Base-by-base conservation (phyloP, 1,140 invertebrate species). In the Branchinecta lynchi region DNA sequence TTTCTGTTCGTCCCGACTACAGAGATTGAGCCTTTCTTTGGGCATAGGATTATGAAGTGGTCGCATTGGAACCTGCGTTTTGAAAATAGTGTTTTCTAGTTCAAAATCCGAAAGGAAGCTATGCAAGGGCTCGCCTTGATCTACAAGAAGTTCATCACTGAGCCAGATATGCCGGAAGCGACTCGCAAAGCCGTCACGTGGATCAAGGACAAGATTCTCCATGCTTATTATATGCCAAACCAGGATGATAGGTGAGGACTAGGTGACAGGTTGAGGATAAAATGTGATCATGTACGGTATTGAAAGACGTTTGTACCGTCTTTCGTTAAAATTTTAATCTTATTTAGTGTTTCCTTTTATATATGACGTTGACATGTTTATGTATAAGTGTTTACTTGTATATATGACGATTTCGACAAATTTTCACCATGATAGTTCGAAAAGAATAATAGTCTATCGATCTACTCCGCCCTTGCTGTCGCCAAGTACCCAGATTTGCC, bases 121-220 rank as follows among this genome's bases (percentile, higher is more conserved):
- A 89, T 97, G 85, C 82, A 89, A 17, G 93, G 94, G 0, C 77
- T 98, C 21, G 93, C 93, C 0, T 87, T 93, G 80, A 92, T 98
- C 67, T 98, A 97, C 76, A 92, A 92, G 74, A 92, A 92, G 74
- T 89, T 91, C 77, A 80, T 93, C 65, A 91, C 87, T 72, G 89
- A 89, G 76, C 84, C 88, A 7, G 86, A 90, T 72, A 84, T 92
- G 7, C 89, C 89, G 7, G 84, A 89, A 65, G 88, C 89, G 0
- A 92, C 92, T 0, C 89, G 91, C 71, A 88, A 91, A 75, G 90
- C 92, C 2, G 87, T 96, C 0, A 89, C 89, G 66, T 98, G 94
- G 94, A 96, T 98, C 67, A 96, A 96, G 78, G 92, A 97, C 76
- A 97, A 97, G 83, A 94, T 98, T 70, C 82, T 98, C 10, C 93